Evolutionary conservation across 2,113 vertebrate species (phyloP).

Genomic region (Hemibagrus wyckioides): DNA sequence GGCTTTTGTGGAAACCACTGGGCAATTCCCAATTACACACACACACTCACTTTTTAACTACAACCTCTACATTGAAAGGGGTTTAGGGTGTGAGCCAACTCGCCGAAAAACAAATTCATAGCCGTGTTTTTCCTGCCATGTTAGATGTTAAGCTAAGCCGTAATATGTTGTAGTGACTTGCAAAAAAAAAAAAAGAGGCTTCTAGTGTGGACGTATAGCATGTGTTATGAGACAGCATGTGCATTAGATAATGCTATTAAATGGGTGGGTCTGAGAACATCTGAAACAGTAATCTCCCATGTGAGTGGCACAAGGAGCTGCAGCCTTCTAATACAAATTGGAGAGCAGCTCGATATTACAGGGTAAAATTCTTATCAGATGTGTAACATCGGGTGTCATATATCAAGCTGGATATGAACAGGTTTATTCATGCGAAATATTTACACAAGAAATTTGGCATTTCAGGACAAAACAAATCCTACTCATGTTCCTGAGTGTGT

Average conservation of each 20-base stretch:
- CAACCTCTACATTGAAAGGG: not conserved
- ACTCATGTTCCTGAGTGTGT: not conserved
- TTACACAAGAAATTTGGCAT: not conserved
- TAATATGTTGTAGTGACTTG: conserved; percentile 1
- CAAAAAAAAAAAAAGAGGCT: not conserved
- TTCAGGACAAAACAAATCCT: not conserved
- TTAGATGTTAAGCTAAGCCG: not conserved
- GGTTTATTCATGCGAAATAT: not conserved
- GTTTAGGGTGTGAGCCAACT: not conserved
- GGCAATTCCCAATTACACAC: conserved; percentile 40
- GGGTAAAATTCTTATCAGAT: not conserved
- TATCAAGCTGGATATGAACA: not conserved
- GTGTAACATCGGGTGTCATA: not conserved
- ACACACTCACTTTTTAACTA: not conserved
- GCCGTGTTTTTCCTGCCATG: no score
- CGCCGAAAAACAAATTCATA: not conserved
- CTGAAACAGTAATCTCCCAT: conserved; percentile 39
- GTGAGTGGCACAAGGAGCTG: conserved; percentile 5
- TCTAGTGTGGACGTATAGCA: conserved; percentile 1
- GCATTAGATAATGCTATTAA: conserved; percentile 25
- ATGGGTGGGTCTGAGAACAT: conserved; percentile 25
- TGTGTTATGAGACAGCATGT: conserved; percentile 18
- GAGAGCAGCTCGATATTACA: not conserved
- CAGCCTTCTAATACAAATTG: conserved; percentile 1
- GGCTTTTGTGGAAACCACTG: conserved; percentile 32